phyloP scores from a whole-genome alignment of 2,888 invertebrate species.

The Agrochola litura region DNA sequence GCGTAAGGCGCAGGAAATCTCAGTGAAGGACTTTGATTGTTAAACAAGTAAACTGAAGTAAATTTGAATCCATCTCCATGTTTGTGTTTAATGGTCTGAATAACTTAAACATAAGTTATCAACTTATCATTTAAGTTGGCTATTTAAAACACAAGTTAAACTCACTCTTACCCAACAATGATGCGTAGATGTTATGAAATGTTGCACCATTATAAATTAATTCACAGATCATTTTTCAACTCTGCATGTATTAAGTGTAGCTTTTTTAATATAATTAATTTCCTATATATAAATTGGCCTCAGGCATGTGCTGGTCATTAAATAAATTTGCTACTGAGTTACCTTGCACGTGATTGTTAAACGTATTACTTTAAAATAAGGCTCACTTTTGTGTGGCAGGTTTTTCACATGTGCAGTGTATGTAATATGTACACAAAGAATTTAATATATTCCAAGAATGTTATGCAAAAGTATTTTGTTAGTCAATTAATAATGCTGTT shows the following conservation, averaged over 20 bases:
- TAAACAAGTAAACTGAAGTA: slow-evolving; percentile 18
- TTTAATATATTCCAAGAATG: slow-evolving; percentile 52
- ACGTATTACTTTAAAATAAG: not conserved
- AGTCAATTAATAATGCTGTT: slow-evolving; percentile 51
- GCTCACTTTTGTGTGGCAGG: slow-evolving; percentile 3
- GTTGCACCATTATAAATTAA: slow-evolving; percentile 40
- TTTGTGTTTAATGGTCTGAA: slow-evolving; percentile 32
- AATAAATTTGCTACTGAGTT: not conserved
- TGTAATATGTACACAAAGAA: slow-evolving; percentile 37
- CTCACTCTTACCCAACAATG: not conserved
- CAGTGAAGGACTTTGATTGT: slow-evolving; percentile 29
- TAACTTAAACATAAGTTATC: not conserved
- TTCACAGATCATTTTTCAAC: slow-evolving; percentile 43
- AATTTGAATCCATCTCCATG: slow-evolving; percentile 5
- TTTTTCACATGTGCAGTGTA: slow-evolving; percentile 38
- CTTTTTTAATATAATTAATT: slow-evolving; percentile 50
- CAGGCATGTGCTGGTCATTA: slow-evolving; percentile 33
- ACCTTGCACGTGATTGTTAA: not conserved
- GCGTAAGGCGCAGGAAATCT: slow-evolving; percentile 11
- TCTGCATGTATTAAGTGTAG: not conserved
- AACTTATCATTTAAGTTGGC: not conserved
- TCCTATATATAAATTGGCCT: slow-evolving; percentile 34
- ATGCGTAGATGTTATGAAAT: slow-evolving; percentile 34
- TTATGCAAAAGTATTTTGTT: slow-evolving; percentile 44
- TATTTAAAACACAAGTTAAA: not conserved